These are phyloP conservation scores for Anodontia alba DNA, from an alignment of 2,888 invertebrate species.

Conservation along the genomic window DNA sequence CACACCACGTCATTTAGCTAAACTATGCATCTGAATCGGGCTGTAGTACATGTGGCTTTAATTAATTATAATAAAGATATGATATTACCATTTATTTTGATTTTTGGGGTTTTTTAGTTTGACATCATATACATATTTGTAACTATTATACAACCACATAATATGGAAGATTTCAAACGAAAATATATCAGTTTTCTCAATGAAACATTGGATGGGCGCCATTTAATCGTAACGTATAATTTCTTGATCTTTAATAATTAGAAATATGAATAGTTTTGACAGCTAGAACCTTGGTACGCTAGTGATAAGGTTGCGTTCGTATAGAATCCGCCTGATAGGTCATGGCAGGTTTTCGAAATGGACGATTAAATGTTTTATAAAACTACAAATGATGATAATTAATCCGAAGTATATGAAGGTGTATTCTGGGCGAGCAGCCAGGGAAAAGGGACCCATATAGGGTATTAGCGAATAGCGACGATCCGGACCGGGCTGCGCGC, in stretches of 20 bases:
- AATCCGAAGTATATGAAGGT: conserved; percentile 38
- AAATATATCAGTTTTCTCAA: conserved; percentile 15
- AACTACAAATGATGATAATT: conserved; percentile 24
- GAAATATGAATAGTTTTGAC: not conserved
- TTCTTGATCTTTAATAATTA: conserved; percentile 15
- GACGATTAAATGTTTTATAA: conserved; percentile 33
- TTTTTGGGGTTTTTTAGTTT: too few relatives aligned
- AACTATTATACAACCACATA: not conserved
- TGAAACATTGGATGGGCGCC: conserved; percentile 5
- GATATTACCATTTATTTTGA: too few relatives aligned
- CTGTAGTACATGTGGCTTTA: too few relatives aligned
- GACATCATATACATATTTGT: not conserved
- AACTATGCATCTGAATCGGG: too few relatives aligned
- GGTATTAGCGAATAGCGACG: too few relatives aligned
- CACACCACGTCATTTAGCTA: too few relatives aligned
- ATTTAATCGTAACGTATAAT: conserved; percentile 6
- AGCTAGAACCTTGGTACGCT: conserved; percentile 5
- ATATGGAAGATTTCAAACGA: not conserved
- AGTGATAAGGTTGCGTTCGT: not conserved
- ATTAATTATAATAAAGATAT: too few relatives aligned
- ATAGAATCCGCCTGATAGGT: conserved; percentile 6
- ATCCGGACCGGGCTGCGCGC: too few relatives aligned
- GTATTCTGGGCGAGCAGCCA: not conserved
- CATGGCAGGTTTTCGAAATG: conserved; percentile 15
- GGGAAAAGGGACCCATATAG: too few relatives aligned